Base-by-base conservation (phyloP, 2,888 invertebrate genomes). In the Torymus tubicola region DNA sequence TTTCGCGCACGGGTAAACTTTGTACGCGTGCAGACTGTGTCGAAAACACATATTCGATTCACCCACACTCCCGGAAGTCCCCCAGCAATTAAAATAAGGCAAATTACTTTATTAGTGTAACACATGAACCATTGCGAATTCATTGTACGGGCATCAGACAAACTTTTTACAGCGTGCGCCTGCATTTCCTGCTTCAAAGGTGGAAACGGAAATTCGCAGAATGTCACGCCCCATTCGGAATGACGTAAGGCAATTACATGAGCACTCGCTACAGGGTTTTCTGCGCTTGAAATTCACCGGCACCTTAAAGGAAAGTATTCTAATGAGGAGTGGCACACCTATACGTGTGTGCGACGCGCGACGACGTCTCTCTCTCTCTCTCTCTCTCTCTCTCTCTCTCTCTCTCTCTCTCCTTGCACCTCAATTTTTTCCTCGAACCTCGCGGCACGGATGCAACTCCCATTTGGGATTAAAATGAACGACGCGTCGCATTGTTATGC, bases 211-310 rank as follows among this genome's bases (percentile, higher is more conserved):
- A 69, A 77, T 81, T 81, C 73, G 72, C 70, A 57, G 68, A 77
- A 78, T 52, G 70, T 81, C 81, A 78, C 78, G 81, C 78, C 74
- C 71, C 78, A 68, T 75, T 78, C 61, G 14, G 50, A n/a, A 57
- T 75, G 78, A 81, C 81, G 78, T 14, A 71, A 74, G 11, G 60
- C 63, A 61, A 74, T 77, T 76, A 76, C 70, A 72, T 58, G 64
- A 16, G 57, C 71, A 60, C 68, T 73, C 24, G 52, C 64, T 64
- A 21, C 4, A 13, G 55, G 55, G 18, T 13, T 58, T 71, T 76
- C 8, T 42, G 42, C 61, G 52, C 57, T 78, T 76, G 42, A 58
- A 58, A 67, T 69, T 60, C 67, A 63, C 61, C 74, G 69, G 63
- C 58, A n/a, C 64, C 18, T 50, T 14, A 57, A 58, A 57, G 57